phyloP scores from a whole-genome alignment of 2,888 invertebrate genomes.

The Tenthredo scrophulariae region DNA sequence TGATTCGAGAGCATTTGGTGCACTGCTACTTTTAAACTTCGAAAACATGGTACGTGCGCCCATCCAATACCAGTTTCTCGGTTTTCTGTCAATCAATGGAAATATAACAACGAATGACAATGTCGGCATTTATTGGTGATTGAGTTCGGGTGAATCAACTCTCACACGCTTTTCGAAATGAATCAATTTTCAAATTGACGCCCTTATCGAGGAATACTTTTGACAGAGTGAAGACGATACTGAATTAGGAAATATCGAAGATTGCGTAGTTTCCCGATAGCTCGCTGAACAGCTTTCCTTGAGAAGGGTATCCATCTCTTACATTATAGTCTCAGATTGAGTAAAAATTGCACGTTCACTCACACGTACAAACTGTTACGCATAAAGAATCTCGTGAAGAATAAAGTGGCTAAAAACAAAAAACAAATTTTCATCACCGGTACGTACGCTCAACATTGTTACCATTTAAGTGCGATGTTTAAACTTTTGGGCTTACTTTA shows the following conservation, averaged over 20 bases:
- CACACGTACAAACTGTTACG: not conserved
- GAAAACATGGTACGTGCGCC: conserved; percentile 83
- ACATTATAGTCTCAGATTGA: not conserved
- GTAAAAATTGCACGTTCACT: not conserved
- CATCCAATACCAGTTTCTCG: conserved; percentile 55
- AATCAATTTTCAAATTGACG: not conserved
- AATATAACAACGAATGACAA: conserved; percentile 28
- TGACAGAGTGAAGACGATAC: not conserved
- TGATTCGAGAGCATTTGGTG: conserved; percentile 81
- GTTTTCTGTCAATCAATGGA: conserved; percentile 50
- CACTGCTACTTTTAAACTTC: conserved; percentile 84
- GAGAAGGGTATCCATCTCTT: not conserved
- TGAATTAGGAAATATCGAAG: not conserved
- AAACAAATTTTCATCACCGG: not conserved
- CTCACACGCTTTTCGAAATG: not conserved
- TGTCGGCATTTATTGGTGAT: conserved; percentile 15
- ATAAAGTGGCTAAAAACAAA: not conserved
- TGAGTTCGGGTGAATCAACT: not conserved
- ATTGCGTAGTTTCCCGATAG: not conserved
- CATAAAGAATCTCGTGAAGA: not conserved
- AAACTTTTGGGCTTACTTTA: not conserved
- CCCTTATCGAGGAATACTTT: not conserved
- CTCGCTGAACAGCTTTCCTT: not conserved
- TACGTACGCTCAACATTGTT: not conserved
- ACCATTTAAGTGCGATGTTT: not conserved